Base-by-base conservation (phyloP, 2,888 invertebrate genomes). In the Ceraclea dissimilis region DNA sequence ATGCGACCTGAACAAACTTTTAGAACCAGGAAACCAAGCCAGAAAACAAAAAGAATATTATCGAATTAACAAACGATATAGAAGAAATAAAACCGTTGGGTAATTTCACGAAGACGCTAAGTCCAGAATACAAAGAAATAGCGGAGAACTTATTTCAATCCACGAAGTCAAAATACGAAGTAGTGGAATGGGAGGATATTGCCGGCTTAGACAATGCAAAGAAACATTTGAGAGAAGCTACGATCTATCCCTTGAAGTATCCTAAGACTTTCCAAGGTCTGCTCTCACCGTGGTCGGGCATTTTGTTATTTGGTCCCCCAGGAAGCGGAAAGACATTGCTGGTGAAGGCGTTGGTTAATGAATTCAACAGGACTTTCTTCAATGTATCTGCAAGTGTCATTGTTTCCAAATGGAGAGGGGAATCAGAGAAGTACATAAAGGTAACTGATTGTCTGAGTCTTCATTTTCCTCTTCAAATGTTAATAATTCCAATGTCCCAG, bases 351-450 rank as follows among this genome's bases (percentile, higher is more conserved):
- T 83, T 92, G 1, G 94, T 93, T 2, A 82, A 86, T 1, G 91
- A 93, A 71, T 86, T 88, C 61, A 65, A 81, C 75, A 80, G 82
- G 59, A 90, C 90, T 0, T 94, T 96, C 73, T 93, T 97, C 70
- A 95, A 94, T 68, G 84, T 96, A 13, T 87, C 92, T 2, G 88
- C 92, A 59, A 91, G 93, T 66, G 86, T 88, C 2, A 81, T 96
- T 46, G 83, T 94, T n/a, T 93, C 91, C 66, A 97, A 97, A 72
- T 96, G 95, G 95, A 78, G 95, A 26, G 96, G 96, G 0, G 96
- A 97, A 65, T 94, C 94, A 0, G 96, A 96, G 74, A 95, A 94
- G 73, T 85, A 93, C 64, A 80, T 96, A 46, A 85, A 91, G 74
- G 89, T 88, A 66, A 6, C 5, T 46, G 6, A n/a, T n/a, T n/a